These are phyloP conservation scores for Poecile atricapillus DNA, from an alignment of 2,113 vertebrate species.

Conservation along the genomic window DNA sequence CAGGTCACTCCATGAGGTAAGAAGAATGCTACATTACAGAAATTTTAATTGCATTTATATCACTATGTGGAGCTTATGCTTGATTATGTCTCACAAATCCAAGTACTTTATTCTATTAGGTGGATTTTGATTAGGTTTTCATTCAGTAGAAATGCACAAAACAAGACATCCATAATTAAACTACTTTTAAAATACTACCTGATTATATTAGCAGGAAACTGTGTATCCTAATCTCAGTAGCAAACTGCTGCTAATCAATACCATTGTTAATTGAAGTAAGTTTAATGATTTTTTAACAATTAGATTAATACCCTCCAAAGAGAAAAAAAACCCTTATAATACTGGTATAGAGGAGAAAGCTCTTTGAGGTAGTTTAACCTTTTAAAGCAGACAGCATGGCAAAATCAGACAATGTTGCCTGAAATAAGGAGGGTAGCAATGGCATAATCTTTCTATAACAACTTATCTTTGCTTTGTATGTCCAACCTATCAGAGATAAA, in stretches of 20 bases:
- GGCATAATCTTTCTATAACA: neutral
- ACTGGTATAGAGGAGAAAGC: neutral
- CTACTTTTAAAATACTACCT: neutral
- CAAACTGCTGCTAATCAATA: neutral
- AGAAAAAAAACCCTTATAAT: fast-evolving
- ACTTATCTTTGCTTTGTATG: neutral
- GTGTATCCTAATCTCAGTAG: neutral
- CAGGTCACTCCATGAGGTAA: neutral
- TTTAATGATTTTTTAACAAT: neutral
- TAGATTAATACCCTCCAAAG: neutral
- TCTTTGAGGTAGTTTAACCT: neutral
- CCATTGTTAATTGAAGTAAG: neutral
- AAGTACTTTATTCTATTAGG: neutral
- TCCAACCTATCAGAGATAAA: neutral
- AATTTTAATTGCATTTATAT: neutral
- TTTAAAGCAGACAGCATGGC: neutral
- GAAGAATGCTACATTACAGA: neutral
- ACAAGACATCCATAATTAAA: neutral
- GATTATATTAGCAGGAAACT: neutral
- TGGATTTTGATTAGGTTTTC: neutral
- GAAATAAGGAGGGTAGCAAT: neutral
- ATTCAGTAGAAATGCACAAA: neutral
- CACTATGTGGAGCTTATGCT: neutral
- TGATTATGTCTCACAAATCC: neutral
- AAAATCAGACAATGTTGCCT: neutral